Conservation (phyloP, 2,113 vertebrate genomes). For the Sclerurus mexicanus region DNA sequence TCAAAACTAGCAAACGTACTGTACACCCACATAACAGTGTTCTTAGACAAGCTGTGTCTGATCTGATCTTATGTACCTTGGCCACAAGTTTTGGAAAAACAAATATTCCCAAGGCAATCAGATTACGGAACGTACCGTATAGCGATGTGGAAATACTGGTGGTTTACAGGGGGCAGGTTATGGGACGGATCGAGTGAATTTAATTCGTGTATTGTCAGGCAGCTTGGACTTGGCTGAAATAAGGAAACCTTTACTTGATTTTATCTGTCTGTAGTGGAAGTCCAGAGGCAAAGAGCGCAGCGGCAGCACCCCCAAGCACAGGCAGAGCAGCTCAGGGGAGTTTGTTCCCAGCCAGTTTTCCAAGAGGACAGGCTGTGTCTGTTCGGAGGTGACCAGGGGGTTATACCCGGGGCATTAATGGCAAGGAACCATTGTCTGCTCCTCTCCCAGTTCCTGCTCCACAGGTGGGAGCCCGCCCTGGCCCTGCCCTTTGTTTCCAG, state of each 20-base stretch:
- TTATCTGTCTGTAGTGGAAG: background rate
- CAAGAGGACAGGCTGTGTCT: background rate
- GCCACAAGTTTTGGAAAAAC: conserved; percentile 66
- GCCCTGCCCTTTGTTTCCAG: conserved; percentile 47
- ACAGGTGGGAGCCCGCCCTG: conserved; percentile 28
- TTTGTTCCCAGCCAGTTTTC: background rate
- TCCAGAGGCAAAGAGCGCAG: background rate
- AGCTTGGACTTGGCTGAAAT: background rate
- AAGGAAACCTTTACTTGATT: conserved; percentile 2
- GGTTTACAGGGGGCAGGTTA: conserved; percentile 41
- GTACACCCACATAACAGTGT: conserved; percentile 39
- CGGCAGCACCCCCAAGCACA: background rate
- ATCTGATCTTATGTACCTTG: conserved; percentile 70
- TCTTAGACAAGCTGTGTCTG: conserved; percentile 60
- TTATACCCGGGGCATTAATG: background rate
- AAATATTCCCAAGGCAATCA: conserved; percentile 68
- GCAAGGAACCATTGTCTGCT: conserved; percentile 23
- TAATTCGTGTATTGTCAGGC: conserved; percentile 25
- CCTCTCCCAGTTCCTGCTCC: conserved; percentile 47
- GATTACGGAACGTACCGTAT: conserved; percentile 24
- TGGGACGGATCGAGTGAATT: background rate
- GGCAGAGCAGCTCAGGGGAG: background rate
- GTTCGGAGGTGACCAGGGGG: background rate
- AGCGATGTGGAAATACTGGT: conserved; percentile 30
- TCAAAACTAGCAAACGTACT: conserved; percentile 1